These are phyloP conservation scores for Limnodromus scolopaceus DNA, from an alignment of 2,797 vertebrate species.

Conservation along the genomic window DNA sequence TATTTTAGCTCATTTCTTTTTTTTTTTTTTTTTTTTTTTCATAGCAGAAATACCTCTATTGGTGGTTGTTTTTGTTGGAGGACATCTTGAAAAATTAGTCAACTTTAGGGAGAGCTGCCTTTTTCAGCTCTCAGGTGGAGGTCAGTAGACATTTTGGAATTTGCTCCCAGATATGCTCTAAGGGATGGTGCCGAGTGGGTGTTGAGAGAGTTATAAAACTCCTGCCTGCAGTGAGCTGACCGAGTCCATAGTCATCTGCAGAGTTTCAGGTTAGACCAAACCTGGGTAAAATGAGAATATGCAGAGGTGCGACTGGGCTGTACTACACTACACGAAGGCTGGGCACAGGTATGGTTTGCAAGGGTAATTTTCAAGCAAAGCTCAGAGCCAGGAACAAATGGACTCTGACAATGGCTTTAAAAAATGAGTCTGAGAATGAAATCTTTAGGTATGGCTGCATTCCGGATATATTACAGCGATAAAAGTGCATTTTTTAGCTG, in stretches of 20 bases:
- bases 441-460: neutral
- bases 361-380: neutral
- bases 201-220: neutral
- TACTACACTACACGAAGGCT: accelerated
- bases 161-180: neutral
- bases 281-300: neutral
- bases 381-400: neutral
- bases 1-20: neutral
- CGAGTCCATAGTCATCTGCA: accelerated
- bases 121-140: neutral
- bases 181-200: neutral
- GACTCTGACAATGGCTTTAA: neutral
- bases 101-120: neutral
- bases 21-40: neutral
- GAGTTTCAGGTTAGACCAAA: neutral
- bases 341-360: neutral
- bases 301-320: accelerated
- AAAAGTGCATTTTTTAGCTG: slow-evolving; percentile 23
- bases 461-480: neutral
- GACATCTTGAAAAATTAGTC: neutral
- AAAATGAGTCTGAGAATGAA: neutral
- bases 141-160: neutral
- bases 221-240: neutral
- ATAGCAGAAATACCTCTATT: neutral
- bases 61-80: neutral